These are phyloP conservation scores for Plectropomus leopardus DNA, from an alignment of 2,113 vertebrate species.

Conservation along the genomic window DNA sequence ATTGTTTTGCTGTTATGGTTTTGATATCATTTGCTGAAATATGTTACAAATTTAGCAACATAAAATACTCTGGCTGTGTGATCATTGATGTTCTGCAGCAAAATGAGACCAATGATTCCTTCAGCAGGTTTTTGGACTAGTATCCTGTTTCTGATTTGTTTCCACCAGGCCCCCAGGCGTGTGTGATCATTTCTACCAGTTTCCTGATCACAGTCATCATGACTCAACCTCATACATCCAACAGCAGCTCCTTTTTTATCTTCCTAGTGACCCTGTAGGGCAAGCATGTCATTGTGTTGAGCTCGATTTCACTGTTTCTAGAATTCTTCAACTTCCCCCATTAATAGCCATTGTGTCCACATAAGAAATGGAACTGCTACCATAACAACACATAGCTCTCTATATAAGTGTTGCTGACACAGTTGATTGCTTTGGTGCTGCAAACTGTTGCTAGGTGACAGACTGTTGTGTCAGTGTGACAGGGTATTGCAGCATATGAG, in stretches of 20 bases:
- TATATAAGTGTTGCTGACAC: neutral
- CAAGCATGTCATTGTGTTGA: constrained; percentile 6
- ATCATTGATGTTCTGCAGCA: neutral
- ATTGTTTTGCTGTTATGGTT: neutral
- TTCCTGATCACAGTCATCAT: constrained; percentile 5
- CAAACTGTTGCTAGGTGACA: constrained; percentile 29
- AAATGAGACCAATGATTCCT: neutral
- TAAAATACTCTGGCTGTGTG: neutral
- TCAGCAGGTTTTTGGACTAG: neutral
- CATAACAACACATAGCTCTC: neutral
- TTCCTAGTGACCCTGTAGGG: neutral
- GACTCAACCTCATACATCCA: neutral
- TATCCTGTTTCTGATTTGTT: neutral
- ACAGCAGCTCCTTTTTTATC: constrained; percentile 21
- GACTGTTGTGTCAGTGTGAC: constrained; percentile 37
- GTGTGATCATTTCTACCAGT: neutral
- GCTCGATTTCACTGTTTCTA: constrained; percentile 14
- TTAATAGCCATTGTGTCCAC: neutral
- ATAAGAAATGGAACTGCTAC: neutral
- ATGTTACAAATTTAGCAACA: neutral
- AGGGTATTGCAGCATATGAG: constrained; percentile 25
- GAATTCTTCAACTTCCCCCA: neutral
- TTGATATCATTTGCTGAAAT: neutral
- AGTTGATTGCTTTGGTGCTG: constrained; percentile 16
- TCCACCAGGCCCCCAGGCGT: neutral